phyloP scores from a whole-genome alignment of 2,113 vertebrate genomes.

The Takifugu flavidus region DNA sequence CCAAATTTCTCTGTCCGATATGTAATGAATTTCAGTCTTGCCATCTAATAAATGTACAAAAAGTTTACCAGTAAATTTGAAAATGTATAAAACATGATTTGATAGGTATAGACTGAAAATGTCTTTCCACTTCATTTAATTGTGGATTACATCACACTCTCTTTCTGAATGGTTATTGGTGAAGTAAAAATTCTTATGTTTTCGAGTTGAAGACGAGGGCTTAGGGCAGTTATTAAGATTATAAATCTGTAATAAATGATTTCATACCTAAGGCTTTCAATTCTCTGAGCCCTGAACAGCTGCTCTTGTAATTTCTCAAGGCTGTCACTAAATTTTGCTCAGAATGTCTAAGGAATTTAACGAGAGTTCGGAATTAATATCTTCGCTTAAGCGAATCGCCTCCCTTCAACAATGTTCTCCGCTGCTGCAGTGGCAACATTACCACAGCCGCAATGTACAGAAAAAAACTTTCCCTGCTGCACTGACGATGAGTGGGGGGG shows the following conservation, averaged over 20 bases:
- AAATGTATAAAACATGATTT: neutral
- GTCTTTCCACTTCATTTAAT: neutral
- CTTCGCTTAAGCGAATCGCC: constrained; percentile 25
- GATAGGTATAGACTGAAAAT: neutral
- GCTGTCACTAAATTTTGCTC: constrained; percentile 20
- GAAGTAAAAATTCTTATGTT: too few species aligned
- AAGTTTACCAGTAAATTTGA: neutral
- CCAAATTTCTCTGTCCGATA: constrained; percentile 2
- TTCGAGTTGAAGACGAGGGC: neutral
- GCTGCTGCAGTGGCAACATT: constrained; percentile 25
- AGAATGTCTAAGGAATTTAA: constrained; percentile 22
- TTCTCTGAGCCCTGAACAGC: constrained; percentile 14
- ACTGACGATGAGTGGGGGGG: neutral
- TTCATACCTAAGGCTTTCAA: neutral
- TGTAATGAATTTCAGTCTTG: constrained; percentile 17
- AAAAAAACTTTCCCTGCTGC: constrained; percentile 9
- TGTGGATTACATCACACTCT: too few species aligned
- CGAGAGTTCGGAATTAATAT: constrained; percentile 29
- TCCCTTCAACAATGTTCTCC: constrained; percentile 16
- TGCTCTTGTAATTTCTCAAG: constrained; percentile 15
- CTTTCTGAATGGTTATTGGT: too few species aligned
- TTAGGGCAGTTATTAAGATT: neutral
- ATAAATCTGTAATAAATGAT: neutral
- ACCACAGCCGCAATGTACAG: constrained; percentile 13
- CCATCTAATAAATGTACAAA: constrained; percentile 1